Evolutionary conservation across 2,113 vertebrate species (phyloP).

Genomic region (Mormyrus lacerda): DNA sequence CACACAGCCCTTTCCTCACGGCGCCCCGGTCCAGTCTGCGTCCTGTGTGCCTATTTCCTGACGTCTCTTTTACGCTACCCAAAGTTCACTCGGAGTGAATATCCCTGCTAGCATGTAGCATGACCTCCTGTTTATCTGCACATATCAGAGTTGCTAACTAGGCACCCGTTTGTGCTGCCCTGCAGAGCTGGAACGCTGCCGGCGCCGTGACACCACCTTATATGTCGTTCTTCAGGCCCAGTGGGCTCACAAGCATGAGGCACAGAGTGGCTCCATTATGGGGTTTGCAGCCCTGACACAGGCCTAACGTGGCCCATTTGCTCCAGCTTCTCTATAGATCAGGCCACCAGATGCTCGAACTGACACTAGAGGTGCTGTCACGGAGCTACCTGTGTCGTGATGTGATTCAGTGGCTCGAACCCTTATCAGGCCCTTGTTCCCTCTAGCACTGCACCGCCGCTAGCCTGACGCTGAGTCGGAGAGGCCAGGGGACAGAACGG

Average conservation of each 20-base stretch:
- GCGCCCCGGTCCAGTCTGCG: not conserved
- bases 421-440: slow-evolving; percentile 66
- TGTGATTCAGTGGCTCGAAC: slow-evolving; percentile 45
- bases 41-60: not conserved
- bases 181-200: not conserved
- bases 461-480: slow-evolving; percentile 65
- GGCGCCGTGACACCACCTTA: slow-evolving; percentile 15
- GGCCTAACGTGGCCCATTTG: not conserved
- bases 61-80: not conserved
- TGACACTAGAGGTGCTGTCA: slow-evolving; percentile 16
- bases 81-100: not conserved
- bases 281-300: not conserved
- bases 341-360: not conserved
- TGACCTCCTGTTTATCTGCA: not conserved
- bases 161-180: not conserved
- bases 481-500: slow-evolving; percentile 65
- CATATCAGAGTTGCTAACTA: not conserved
- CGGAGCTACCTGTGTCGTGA: slow-evolving; percentile 22
- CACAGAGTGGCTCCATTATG: not conserved
- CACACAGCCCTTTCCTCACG: not conserved
- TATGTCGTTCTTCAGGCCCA: not conserved
- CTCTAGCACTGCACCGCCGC: slow-evolving; percentile 57
- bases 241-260: not conserved
- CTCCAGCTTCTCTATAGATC: not conserved
- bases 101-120: not conserved